Evolutionary conservation across 2,888 invertebrate genomes (phyloP).

Genomic region (Theretra japonica): DNA sequence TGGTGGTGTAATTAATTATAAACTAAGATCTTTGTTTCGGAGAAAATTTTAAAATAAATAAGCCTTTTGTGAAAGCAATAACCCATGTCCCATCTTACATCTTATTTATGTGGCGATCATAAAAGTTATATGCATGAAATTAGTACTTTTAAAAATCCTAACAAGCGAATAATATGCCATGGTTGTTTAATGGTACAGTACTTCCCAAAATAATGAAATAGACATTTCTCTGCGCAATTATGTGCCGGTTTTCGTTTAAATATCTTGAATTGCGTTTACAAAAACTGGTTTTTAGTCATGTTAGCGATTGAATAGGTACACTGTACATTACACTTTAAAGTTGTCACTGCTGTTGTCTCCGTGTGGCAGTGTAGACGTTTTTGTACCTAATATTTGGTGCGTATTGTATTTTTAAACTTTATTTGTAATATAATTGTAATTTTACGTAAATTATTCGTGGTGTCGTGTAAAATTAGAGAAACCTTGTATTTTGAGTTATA

Average conservation of each 20-base stretch:
- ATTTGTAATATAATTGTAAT: neutral
- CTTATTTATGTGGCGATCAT: no score
- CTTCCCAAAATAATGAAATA: conserved; percentile 5
- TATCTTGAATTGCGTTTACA: conserved; percentile 1
- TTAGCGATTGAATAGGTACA: conserved; percentile 1
- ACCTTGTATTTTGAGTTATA: no score
- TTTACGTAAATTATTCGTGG: no score
- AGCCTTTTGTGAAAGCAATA: no score
- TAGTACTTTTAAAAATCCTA: no score
- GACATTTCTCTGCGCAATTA: neutral
- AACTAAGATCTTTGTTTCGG: no score
- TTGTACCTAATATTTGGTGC: neutral
- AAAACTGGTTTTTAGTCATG: conserved; percentile 19
- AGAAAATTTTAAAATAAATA: no score
- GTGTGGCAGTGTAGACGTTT: conserved; percentile 44
- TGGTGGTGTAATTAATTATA: no score
- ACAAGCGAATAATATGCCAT: no score
- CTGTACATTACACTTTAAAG: neutral
- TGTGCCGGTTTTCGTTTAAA: neutral
- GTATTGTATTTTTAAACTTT: neutral
- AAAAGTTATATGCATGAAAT: no score
- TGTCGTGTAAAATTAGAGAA: no score
- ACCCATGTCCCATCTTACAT: no score
- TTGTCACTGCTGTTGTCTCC: conserved; percentile 39
- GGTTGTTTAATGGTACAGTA: neutral